Evolutionary conservation across 2,888 invertebrate genomes (phyloP).

Genomic region (Phrixothrix hirtus): DNA sequence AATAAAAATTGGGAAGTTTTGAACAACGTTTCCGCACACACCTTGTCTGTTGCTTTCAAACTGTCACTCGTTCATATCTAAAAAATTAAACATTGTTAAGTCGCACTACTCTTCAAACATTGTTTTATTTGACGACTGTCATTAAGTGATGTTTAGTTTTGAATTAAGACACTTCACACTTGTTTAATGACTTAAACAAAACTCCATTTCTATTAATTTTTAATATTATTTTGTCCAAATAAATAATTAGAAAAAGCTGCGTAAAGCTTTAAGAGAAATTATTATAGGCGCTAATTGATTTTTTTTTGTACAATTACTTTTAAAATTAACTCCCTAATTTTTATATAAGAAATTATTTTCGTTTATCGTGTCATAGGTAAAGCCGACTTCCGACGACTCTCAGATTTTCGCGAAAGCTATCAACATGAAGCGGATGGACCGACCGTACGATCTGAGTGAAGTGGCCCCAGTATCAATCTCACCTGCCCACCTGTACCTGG

Average conservation of each 20-base stretch:
- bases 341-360: too few relatives aligned
- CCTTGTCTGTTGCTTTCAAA: slow-evolving; percentile 22
- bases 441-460: slow-evolving; percentile 46
- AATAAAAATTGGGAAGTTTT: slow-evolving; percentile 21
- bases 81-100: slow-evolving; percentile 20
- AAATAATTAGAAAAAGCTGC: slow-evolving; percentile 6
- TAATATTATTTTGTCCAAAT: slow-evolving; percentile 15
- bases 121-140: slow-evolving; percentile 24
- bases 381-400: too few relatives aligned
- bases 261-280: not conserved
- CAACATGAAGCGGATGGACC: slow-evolving; percentile 37
- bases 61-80: slow-evolving; percentile 22
- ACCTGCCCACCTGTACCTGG: slow-evolving; percentile 49
- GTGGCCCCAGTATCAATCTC: slow-evolving; percentile 45
- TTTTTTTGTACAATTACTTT: too few relatives aligned
- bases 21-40: slow-evolving; percentile 27
- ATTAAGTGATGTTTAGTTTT: slow-evolving; percentile 21
- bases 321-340: too few relatives aligned
- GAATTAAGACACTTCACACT: slow-evolving; percentile 29
- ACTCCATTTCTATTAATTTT: slow-evolving; percentile 14
- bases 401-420: slow-evolving; percentile 13
- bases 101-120: slow-evolving; percentile 24
- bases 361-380: too few relatives aligned
- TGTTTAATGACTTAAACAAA: slow-evolving; percentile 19
- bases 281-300: too few relatives aligned